Evolutionary conservation across 2,888 invertebrate genomes (phyloP).

Genomic region (Eupithecia vulgata): DNA sequence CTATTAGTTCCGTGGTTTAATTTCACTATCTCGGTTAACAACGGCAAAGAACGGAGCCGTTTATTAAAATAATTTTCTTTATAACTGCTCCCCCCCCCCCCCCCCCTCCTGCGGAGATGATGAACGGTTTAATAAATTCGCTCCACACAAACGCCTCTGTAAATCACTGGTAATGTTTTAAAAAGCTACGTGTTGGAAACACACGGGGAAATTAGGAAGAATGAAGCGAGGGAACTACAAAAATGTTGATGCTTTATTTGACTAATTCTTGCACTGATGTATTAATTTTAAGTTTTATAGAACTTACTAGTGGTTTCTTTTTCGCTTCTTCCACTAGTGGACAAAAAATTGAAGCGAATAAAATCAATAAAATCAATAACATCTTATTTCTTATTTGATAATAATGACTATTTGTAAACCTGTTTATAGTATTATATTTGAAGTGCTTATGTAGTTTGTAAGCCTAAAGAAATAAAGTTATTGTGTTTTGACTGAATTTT

Average conservation of each 20-base stretch:
- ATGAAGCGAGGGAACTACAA: background rate
- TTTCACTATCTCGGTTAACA: background rate
- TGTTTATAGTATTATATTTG: no score
- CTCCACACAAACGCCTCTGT: slow-evolving; percentile 42
- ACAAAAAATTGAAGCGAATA: no score
- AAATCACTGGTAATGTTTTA: slow-evolving; percentile 54
- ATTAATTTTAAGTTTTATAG: no score
- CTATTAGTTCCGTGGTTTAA: background rate
- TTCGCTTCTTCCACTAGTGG: no score
- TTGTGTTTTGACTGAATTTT: no score
- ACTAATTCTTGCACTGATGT: background rate
- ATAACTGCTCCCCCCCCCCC: background rate
- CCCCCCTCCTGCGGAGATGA: slow-evolving; percentile 51
- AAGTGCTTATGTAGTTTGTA: no score
- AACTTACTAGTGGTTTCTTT: no score
- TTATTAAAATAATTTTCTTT: slow-evolving; percentile 30
- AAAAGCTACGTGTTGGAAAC: slow-evolving; percentile 45
- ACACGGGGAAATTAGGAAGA: slow-evolving; percentile 14
- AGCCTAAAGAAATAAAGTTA: no score
- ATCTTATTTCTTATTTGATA: no score
- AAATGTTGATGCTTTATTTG: background rate
- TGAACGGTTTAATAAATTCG: slow-evolving; percentile 64
- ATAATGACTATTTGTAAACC: no score
- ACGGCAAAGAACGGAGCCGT: slow-evolving; percentile 16
- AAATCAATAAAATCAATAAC: no score